Evolutionary conservation across 1,140 invertebrate species (phyloP).

Genomic region (Drosophila nigromelanica): DNA sequence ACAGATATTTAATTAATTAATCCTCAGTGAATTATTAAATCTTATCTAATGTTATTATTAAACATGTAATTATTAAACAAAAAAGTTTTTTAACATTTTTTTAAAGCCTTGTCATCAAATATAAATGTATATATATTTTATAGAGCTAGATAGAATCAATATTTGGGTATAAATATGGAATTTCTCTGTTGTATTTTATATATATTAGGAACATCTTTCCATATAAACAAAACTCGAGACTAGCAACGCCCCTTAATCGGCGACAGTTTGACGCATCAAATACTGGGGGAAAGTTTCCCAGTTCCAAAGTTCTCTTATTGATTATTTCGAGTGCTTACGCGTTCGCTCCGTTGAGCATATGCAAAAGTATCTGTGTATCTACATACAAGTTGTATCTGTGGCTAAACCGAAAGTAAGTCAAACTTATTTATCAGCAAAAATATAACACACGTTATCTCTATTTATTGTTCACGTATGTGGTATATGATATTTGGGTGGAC

Average conservation of each 20-base stretch:
- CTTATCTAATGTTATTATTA: too few species aligned
- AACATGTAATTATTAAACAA: too few species aligned
- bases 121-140: too few species aligned
- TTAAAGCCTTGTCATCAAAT: too few species aligned
- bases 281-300: slow-evolving; percentile 22
- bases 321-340: slow-evolving; percentile 78
- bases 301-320: slow-evolving; percentile 70
- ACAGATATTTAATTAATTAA: too few species aligned
- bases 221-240: slow-evolving; percentile 14
- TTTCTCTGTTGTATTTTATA: neutral
- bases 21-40: too few species aligned
- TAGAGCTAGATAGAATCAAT: too few species aligned
- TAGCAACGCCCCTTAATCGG: slow-evolving; percentile 41
- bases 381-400: slow-evolving; percentile 22
- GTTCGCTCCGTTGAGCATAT: slow-evolving; percentile 56
- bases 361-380: slow-evolving; percentile 55
- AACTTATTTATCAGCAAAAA: slow-evolving; percentile 74
- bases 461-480: slow-evolving; percentile 45
- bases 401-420: slow-evolving; percentile 71
- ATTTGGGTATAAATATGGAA: too few species aligned
- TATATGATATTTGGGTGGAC: slow-evolving; percentile 5
- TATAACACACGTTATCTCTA: slow-evolving; percentile 61
- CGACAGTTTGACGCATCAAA: slow-evolving; percentile 57
- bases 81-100: too few species aligned
- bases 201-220: neutral